Percentiles rank a stretch among this genome's conserved stretches.
phyloP scores from a whole-genome alignment of 1,140 invertebrate species.

The Muscidifurax raptorellus region DNA sequence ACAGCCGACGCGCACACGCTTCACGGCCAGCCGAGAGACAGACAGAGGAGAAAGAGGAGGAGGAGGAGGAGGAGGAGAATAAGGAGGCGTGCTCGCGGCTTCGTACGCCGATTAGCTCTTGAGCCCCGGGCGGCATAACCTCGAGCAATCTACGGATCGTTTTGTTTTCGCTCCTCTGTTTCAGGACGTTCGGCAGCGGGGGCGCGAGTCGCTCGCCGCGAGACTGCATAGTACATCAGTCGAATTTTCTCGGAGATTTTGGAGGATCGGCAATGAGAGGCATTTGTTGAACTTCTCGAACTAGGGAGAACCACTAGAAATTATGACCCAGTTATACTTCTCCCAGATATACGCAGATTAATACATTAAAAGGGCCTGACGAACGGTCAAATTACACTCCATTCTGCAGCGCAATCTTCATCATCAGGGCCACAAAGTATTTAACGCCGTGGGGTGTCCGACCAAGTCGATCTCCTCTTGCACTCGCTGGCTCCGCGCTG shows the following conservation, averaged over 20 bases:
- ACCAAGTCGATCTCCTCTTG: conserved; percentile 21
- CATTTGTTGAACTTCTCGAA: too few species aligned
- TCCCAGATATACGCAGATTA: neutral
- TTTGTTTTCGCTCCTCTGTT: neutral
- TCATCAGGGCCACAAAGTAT: neutral
- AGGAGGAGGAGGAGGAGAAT: neutral
- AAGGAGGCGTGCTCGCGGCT: conserved; percentile 61
- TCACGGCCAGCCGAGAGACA: conserved; percentile 14
- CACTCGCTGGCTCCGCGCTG: neutral
- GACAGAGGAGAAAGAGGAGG: neutral
- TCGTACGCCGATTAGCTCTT: conserved; percentile 64
- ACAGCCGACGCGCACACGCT: conserved; percentile 38
- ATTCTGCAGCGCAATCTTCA: neutral
- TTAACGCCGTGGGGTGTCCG: neutral
- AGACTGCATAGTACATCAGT: neutral
- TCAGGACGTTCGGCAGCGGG: neutral
- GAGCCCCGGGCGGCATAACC: conserved; percentile 31
- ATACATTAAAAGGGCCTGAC: neutral
- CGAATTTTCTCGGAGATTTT: conserved; percentile 26
- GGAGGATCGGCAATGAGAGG: neutral
- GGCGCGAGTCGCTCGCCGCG: conserved; percentile 27
- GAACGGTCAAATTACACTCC: neutral
- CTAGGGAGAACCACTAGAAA: too few species aligned
- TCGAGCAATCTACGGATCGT: neutral
- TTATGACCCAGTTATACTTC: too few species aligned